A percentile compares a stretch with the other conserved stretches of the same genome.
Conservation (phyloP, 2,888 invertebrate genomes). For the Cephalotes varians region DNA sequence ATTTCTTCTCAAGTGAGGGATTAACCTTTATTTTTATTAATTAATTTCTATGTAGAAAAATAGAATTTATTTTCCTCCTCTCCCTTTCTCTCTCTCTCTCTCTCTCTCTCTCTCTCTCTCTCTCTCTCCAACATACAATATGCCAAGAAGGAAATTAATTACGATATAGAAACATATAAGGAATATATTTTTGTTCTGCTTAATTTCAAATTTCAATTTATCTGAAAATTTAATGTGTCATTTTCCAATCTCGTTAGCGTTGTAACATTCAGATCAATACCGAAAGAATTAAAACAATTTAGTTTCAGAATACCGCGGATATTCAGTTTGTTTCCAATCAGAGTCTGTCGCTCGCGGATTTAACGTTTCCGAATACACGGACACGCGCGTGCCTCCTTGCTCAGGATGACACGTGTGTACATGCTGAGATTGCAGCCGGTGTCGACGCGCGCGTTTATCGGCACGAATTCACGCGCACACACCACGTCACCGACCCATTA, state of each 20-base stretch:
- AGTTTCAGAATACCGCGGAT: background rate
- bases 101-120: too few relatives aligned
- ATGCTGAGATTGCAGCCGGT: conserved; percentile 46
- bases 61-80: too few relatives aligned
- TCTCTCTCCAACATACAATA: too few relatives aligned
- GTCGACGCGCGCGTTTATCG: conserved; percentile 60
- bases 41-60: background rate
- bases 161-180: background rate
- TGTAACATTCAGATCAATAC: too few relatives aligned
- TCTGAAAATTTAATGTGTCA: background rate
- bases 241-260: background rate
- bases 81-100: too few relatives aligned
- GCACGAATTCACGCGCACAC: conserved; percentile 55
- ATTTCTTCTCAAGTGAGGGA: background rate
- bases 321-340: background rate
- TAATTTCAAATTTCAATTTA: background rate
- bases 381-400: conserved; percentile 53
- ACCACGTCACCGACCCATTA: conserved; percentile 69
- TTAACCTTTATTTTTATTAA: background rate
- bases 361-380: conserved; percentile 51
- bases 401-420: conserved; percentile 39
- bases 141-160: too few relatives aligned
- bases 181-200: background rate
- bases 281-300: background rate
- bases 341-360: background rate